Percentiles rank a stretch among this genome's conserved stretches.
phyloP scores from a whole-genome alignment of 2,888 invertebrate species.

The Diplazon laetatorius region DNA sequence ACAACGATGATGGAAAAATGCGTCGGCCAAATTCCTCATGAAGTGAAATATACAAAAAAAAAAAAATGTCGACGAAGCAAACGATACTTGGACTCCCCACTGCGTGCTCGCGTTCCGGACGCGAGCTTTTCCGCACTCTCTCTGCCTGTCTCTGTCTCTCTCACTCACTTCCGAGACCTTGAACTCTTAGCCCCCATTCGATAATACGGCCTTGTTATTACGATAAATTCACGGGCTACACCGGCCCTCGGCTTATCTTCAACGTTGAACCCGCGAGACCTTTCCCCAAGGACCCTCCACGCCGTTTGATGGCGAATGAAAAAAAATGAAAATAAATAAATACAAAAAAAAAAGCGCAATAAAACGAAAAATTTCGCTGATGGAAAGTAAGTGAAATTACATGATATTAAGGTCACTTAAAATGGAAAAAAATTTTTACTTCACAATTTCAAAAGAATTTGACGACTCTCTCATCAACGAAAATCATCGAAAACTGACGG shows the following conservation, averaged over 20 bases:
- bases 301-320: no score
- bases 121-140: constrained; percentile 39
- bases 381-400: no score
- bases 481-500: no score
- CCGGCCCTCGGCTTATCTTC: constrained; percentile 32
- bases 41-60: constrained; percentile 29
- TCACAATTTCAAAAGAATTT: no score
- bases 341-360: neutral
- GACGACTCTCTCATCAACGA: no score
- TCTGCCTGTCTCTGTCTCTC: no score
- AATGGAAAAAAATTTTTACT: no score
- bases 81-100: constrained; percentile 53
- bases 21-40: neutral
- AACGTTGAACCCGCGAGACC: constrained; percentile 48
- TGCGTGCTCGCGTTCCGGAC: constrained; percentile 50
- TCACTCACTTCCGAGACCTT: constrained; percentile 67
- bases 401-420: no score
- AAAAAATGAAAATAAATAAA: neutral
- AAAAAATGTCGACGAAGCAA: constrained; percentile 33
- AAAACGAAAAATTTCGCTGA: neutral
- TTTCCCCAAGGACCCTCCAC: constrained; percentile 43
- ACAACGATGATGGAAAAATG: constrained; percentile 4
- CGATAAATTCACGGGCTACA: constrained; percentile 51
- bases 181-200: constrained; percentile 72
- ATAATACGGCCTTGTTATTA: constrained; percentile 63